A percentile compares a stretch with the other conserved stretches of the same genome.
Evolutionary conservation across 2,888 invertebrate species (phyloP).

Genomic region (Villa cingulata): DNA sequence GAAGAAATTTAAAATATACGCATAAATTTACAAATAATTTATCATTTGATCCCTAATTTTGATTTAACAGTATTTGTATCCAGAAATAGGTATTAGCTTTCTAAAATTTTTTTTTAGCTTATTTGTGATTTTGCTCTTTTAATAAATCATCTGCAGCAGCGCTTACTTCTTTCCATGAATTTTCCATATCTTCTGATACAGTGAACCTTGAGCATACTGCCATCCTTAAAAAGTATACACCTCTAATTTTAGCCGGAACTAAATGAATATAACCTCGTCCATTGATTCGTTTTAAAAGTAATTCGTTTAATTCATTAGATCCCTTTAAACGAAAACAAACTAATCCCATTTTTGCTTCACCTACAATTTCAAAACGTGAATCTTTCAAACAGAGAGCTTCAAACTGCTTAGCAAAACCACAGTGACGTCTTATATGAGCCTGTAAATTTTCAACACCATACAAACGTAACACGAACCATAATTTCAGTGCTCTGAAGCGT

Average conservation of each 20-base stretch:
- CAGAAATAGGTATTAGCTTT: not conserved
- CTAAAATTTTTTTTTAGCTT: constrained; percentile 12
- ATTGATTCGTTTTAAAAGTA: constrained; percentile 69
- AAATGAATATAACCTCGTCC: constrained; percentile 82
- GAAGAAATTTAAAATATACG: not conserved
- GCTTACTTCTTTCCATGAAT: constrained; percentile 77
- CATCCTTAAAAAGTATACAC: constrained; percentile 72
- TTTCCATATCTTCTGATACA: constrained; percentile 64
- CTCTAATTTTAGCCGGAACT: constrained; percentile 79
- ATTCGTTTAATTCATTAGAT: constrained; percentile 68
- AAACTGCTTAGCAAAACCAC: constrained; percentile 75
- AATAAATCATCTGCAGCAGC: constrained; percentile 57
- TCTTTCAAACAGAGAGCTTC: constrained; percentile 63
- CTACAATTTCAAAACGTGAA: constrained; percentile 74
- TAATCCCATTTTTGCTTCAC: constrained; percentile 83
- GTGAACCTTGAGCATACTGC: constrained; percentile 80
- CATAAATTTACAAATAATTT: not conserved
- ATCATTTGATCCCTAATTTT: not conserved
- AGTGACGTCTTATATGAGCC: constrained; percentile 71
- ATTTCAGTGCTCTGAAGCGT: constrained; percentile 79
- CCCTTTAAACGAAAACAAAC: constrained; percentile 92
- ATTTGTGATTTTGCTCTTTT: constrained; percentile 20
- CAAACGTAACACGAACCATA: constrained; percentile 89
- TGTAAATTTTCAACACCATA: constrained; percentile 84
- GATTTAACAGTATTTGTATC: not conserved